These are phyloP conservation scores for Stictonetta naevosa DNA, from an alignment of 2,113 vertebrate species.

Conservation along the genomic window DNA sequence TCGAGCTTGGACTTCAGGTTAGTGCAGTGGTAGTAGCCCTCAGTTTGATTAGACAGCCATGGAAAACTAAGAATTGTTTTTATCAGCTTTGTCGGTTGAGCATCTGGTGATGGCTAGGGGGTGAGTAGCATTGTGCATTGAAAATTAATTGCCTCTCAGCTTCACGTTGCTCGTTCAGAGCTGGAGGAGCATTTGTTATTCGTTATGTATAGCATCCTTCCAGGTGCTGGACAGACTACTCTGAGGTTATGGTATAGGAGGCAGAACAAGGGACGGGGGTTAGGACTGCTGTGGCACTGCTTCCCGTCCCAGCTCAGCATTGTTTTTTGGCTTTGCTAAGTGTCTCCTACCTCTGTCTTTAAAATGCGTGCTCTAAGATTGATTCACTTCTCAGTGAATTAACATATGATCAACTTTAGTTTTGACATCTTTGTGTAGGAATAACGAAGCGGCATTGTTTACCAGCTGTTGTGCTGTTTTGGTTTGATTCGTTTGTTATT, in stretches of 20 bases:
- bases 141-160: conserved; percentile 41
- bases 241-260: background rate
- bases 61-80: background rate
- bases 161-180: conserved; percentile 5
- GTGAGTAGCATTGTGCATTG: background rate
- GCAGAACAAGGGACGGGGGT: background rate
- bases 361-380: background rate
- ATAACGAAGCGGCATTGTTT: background rate
- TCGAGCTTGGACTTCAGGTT: background rate
- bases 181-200: background rate
- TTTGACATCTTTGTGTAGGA: background rate
- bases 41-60: background rate
- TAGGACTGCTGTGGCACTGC: background rate
- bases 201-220: background rate
- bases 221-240: background rate
- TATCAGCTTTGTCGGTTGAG: background rate
- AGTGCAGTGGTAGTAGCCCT: background rate
- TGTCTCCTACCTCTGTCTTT: accelerated
- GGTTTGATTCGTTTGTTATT: background rate
- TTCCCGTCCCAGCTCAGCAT: background rate
- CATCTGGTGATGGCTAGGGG: conserved; percentile 35
- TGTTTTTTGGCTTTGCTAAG: background rate
- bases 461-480: background rate
- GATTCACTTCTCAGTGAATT: background rate
- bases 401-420: background rate